These are phyloP conservation scores for Trisateles emortualis DNA, from an alignment of 2,888 invertebrate genomes.

Conservation along the genomic window DNA sequence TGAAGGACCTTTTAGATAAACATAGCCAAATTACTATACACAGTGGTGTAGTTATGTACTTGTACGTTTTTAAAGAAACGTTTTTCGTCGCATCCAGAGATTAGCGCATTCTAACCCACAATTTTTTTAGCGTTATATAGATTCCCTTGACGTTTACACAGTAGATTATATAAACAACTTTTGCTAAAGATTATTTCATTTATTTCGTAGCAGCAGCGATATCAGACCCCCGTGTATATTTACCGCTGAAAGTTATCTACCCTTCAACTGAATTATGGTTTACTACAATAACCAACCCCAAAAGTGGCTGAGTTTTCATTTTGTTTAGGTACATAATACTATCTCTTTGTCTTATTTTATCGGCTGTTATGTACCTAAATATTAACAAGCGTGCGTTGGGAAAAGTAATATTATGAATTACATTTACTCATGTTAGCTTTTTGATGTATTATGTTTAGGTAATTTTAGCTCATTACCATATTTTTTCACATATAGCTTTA, in stretches of 20 bases:
- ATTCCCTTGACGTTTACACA: no score
- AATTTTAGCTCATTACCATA: neutral
- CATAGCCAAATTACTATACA: no score
- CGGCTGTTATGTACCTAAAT: slow-evolving; percentile 16
- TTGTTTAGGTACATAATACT: slow-evolving; percentile 24
- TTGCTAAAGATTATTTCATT: slow-evolving; percentile 53
- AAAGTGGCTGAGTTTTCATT: slow-evolving; percentile 49
- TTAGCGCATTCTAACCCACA: no score
- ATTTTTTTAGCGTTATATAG: no score
- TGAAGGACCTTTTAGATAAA: no score
- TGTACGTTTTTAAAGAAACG: no score
- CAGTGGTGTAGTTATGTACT: no score
- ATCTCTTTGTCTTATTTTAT: slow-evolving; percentile 34
- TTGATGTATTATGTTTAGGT: neutral
- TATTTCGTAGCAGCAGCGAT: slow-evolving; percentile 45
- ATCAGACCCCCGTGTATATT: slow-evolving; percentile 58
- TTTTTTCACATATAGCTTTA: neutral
- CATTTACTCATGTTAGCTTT: slow-evolving; percentile 1
- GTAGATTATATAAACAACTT: slow-evolving; percentile 20
- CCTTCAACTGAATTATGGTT: slow-evolving; percentile 62
- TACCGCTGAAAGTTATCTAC: slow-evolving; percentile 60
- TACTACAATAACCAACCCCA: slow-evolving; percentile 58
- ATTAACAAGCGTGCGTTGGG: slow-evolving; percentile 13
- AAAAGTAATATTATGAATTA: slow-evolving; percentile 10
- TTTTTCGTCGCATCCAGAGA: no score